phyloP scores from a whole-genome alignment of 2,797 vertebrate species.

The Hipposideros larvatus region DNA sequence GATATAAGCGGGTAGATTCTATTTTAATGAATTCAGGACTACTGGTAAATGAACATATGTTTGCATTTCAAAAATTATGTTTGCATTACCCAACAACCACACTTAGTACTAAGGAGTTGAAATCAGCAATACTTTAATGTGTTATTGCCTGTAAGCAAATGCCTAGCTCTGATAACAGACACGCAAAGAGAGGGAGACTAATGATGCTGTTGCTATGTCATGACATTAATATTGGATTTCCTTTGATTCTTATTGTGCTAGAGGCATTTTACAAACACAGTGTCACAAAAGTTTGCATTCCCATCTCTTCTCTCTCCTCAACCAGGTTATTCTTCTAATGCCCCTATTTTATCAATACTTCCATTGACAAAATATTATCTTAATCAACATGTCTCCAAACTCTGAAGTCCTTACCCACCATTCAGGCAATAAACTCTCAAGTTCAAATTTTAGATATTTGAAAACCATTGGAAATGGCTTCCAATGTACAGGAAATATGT shows the following conservation, averaged over 20 bases:
- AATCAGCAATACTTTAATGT: not conserved
- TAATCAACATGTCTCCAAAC: conserved; percentile 3
- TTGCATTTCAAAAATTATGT: conserved; percentile 66
- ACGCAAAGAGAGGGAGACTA: not conserved
- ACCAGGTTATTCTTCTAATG: conserved; percentile 25
- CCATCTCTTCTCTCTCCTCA: not conserved
- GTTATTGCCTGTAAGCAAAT: not conserved
- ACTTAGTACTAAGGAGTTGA: conserved; percentile 53
- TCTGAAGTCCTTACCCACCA: not conserved
- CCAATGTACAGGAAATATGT: not conserved
- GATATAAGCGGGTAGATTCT: conserved; percentile 22
- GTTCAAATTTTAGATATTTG: conserved; percentile 38
- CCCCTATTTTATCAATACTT: conserved; percentile 15
- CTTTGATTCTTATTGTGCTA: not conserved
- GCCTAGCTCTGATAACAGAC: conserved; percentile 12
- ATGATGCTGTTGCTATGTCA: not conserved
- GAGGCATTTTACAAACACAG: not conserved
- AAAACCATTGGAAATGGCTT: conserved; percentile 43
- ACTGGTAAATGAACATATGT: conserved; percentile 64
- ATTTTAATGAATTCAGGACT: conserved; percentile 60
- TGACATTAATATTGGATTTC: conserved; percentile 30
- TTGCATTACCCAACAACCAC: conserved; percentile 53
- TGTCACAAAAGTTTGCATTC: not conserved
- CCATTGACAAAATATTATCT: conserved; percentile 25
- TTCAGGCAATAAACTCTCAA: not conserved